These are phyloP conservation scores for Cataglyphis rosenhaueri DNA, from an alignment of 2,888 invertebrate species.

Conservation along the genomic window DNA sequence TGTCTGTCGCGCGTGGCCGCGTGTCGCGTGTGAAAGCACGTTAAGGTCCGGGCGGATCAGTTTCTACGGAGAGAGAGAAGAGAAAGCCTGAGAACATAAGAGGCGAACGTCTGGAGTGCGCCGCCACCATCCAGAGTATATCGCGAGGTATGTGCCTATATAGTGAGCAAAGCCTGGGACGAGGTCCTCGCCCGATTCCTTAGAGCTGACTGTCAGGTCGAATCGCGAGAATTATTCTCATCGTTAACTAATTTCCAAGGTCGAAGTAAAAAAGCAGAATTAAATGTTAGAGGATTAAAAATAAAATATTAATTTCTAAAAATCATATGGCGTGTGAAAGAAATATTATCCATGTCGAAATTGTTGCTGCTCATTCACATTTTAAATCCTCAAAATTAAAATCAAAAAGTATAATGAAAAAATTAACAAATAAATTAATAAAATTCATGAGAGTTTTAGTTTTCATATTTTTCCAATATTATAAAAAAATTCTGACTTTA, in stretches of 20 bases:
- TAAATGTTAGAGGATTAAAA: neutral
- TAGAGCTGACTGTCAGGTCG: slow-evolving; percentile 54
- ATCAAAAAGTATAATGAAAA: neutral
- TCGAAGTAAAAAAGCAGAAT: neutral
- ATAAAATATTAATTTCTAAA: neutral
- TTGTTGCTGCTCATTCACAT: neutral
- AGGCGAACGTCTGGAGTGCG: slow-evolving; percentile 70
- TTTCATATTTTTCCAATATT: neutral
- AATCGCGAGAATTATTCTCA: slow-evolving; percentile 60
- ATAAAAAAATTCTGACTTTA: neutral
- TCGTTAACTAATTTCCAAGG: too few species aligned
- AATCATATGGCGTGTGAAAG: neutral
- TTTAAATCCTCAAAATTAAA: neutral
- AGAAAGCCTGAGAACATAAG: slow-evolving; percentile 85
- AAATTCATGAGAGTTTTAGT: neutral
- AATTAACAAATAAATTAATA: neutral
- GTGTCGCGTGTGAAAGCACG: slow-evolving; percentile 83
- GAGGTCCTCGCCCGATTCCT: slow-evolving; percentile 61
- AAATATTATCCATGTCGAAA: neutral
- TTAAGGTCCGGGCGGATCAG: slow-evolving; percentile 79
- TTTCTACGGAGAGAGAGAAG: slow-evolving; percentile 84
- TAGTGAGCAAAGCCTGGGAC: slow-evolving; percentile 62
- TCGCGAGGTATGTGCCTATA: slow-evolving; percentile 55
- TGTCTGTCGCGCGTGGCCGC: slow-evolving; percentile 47
- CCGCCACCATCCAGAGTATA: slow-evolving; percentile 75